phyloP scores from a whole-genome alignment of 2,888 invertebrate species.

The Ectemnius continuus region DNA sequence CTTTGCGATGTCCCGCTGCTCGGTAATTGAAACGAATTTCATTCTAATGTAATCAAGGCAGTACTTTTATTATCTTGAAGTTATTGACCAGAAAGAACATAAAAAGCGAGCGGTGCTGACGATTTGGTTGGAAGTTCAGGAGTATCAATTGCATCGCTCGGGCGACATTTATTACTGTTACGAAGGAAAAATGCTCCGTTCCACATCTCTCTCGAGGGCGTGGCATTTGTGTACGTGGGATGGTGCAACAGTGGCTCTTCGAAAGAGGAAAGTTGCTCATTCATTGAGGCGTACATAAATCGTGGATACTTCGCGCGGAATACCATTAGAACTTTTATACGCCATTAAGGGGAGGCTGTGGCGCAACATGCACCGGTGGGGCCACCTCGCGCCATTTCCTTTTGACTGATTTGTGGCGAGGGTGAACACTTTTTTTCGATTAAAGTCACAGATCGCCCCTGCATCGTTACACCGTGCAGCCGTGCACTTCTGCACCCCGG shows the following conservation, averaged over 20 bases:
- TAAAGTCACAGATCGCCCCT: background rate
- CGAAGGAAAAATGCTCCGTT: background rate
- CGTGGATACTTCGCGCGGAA: constrained; percentile 1
- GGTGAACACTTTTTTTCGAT: background rate
- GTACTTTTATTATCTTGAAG: too few species aligned
- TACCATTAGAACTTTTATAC: constrained; percentile 2
- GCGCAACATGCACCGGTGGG: background rate
- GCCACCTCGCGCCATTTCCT: background rate
- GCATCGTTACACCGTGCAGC: too few species aligned
- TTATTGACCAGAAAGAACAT: too few species aligned
- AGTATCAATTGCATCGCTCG: background rate
- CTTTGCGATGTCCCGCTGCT: too few species aligned
- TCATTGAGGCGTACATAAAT: background rate
- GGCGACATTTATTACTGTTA: background rate
- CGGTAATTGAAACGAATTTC: too few species aligned
- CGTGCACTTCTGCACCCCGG: too few species aligned
- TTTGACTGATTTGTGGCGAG: background rate
- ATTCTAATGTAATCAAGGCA: too few species aligned
- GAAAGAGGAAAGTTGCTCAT: background rate
- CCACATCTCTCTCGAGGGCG: background rate
- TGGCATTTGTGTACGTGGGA: background rate
- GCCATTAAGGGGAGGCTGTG: background rate
- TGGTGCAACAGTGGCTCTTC: background rate
- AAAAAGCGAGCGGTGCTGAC: too few species aligned
- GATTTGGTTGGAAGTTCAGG: too few species aligned